phyloP scores from a whole-genome alignment of 2,888 invertebrate species.

The Oligia strigilis region DNA sequence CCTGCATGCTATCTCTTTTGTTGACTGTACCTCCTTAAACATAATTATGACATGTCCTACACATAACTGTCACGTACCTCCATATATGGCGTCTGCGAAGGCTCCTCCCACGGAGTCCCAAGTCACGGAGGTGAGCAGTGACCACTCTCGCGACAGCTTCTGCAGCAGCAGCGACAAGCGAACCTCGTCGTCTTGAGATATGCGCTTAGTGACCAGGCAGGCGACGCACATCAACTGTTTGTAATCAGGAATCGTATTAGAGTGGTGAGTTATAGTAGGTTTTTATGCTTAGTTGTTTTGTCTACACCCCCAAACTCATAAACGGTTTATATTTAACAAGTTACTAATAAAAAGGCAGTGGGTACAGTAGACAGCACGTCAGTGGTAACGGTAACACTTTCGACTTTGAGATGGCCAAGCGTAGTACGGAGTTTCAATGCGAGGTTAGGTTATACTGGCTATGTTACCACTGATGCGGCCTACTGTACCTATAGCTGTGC shows the following conservation, averaged over 20 bases:
- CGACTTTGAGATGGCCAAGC: not conserved
- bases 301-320: not conserved
- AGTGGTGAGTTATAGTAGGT: not conserved
- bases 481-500: not conserved
- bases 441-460: not conserved
- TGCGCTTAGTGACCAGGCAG: slow-evolving; percentile 92
- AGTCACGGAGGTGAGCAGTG: slow-evolving; percentile 93
- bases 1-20: too few species aligned
- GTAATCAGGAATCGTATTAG: not conserved
- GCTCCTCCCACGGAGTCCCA: slow-evolving; percentile 93
- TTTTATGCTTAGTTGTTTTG: not conserved
- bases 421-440: not conserved
- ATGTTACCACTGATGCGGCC: not conserved
- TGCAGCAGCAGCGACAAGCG: slow-evolving; percentile 92
- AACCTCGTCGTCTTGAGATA: slow-evolving; percentile 93
- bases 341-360: not conserved
- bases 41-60: slow-evolving; percentile 10
- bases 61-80: slow-evolving; percentile 81
- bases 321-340: not conserved
- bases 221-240: slow-evolving; percentile 92
- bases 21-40: slow-evolving; percentile 1
- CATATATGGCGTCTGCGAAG: slow-evolving; percentile 92
- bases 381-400: not conserved
- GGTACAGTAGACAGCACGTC: not conserved
- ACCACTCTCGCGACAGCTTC: slow-evolving; percentile 94